Percentiles rank a stretch among this genome's conserved stretches.
Evolutionary conservation across 2,113 vertebrate genomes (phyloP).

Genomic region (Patagioenas fasciata): DNA sequence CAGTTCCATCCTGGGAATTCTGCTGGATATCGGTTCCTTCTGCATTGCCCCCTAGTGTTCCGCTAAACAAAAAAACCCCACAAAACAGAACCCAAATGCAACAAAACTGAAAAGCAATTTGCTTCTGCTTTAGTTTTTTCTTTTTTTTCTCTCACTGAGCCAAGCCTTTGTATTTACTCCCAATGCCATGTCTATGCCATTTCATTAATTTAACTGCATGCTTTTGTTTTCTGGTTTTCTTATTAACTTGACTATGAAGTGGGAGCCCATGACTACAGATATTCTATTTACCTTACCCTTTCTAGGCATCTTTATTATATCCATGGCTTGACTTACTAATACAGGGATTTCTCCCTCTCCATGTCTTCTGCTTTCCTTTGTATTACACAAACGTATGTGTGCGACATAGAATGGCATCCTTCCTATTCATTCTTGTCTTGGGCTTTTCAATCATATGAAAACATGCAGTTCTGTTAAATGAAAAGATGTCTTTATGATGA

Average conservation of each 20-base stretch:
- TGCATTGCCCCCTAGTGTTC: background rate
- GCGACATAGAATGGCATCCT: background rate
- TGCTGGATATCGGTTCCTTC: background rate
- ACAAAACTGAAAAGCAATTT: background rate
- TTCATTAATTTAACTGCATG: background rate
- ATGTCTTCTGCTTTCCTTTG: background rate
- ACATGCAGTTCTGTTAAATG: background rate
- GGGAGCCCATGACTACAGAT: background rate
- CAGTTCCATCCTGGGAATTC: accelerated
- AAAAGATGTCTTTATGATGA: background rate
- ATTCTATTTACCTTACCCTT: background rate
- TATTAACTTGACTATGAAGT: background rate
- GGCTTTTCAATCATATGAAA: background rate
- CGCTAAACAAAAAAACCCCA: background rate
- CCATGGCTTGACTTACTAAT: background rate
- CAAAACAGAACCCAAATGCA: background rate
- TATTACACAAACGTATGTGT: background rate
- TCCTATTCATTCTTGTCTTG: background rate
- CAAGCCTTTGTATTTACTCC: background rate
- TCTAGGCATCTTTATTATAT: background rate
- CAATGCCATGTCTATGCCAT: accelerated
- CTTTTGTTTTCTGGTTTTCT: background rate
- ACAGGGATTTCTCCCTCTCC: background rate
- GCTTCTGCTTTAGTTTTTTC: background rate
- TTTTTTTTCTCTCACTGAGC: background rate